Evolutionary conservation across 2,797 vertebrate species (phyloP), one percentile per base, ranked within the genome.

Genomic region (Channa striata): DNA sequence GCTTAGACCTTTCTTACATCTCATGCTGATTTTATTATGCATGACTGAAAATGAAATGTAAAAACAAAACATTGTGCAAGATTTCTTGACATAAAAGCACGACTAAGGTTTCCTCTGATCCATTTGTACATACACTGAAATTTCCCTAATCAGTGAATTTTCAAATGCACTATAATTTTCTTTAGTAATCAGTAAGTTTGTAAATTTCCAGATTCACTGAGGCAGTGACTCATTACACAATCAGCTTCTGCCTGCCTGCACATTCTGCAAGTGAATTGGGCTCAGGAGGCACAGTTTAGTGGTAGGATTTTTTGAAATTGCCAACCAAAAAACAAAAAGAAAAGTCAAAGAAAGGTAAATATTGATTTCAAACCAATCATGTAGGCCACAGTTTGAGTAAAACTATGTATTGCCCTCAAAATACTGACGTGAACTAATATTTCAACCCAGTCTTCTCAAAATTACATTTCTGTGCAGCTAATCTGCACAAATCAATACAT

Each of bases 151-250:
- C 33, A 8, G 49, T 52, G 25, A 19, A 34, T 59, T 48, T 51
- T 33, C 20, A 48, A 43, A 67, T 53, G 19, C 46, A 34, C 20
- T 51, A 8, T 49, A 23, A 54, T 61, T 25, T n/a, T 59, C 19
- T 23, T 25, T 30, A 30, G 25, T 56, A 43, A 68, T 83, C 51
- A 62, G 20, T 46, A 33, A 9, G n/a, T 50, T 69, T 66, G 19
- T 42, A 64, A 48, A 61, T 65, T 39, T n/a, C 23, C 51, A 50
- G 44, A 68, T 65, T 71, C 42, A 33, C 30, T 77, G 68, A 66
- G 19, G 33, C 37, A 34, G 68, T 6, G 7, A 23, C 39, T 59
- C 59, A 73, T 72, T 65, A 65, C 61, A 34, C 36, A 68, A 59
- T 70, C 72, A 70, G 33, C 36, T 49, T 12, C 43, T 1, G 12